Percentiles rank a stretch among this genome's conserved stretches.
Conservation (phyloP, 2,113 vertebrate genomes). For the Lipotes vexillifer region DNA sequence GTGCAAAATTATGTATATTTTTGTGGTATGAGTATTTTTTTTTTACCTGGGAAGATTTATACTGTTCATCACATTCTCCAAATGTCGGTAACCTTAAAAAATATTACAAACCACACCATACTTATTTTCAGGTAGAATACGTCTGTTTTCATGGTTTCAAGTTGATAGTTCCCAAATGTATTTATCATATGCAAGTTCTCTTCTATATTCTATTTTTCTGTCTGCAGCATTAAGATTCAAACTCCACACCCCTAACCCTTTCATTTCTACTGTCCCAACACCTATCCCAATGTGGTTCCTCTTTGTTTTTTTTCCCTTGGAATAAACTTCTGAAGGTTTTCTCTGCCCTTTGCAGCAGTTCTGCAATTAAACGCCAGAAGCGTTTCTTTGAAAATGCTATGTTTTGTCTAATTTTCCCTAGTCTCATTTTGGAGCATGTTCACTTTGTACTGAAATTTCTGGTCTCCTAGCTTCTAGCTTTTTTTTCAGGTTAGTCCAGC, state of each 20-base stretch:
- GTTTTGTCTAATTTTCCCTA: constrained; percentile 1
- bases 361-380: neutral
- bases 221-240: neutral
- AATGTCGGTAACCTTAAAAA: neutral
- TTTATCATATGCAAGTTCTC: neutral
- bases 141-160: neutral
- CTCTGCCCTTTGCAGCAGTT: neutral
- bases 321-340: neutral
- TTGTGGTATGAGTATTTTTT: neutral
- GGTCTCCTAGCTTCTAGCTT: neutral
- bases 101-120: neutral
- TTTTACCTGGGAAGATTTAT: neutral
- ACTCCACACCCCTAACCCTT: neutral
- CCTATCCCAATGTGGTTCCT: neutral
- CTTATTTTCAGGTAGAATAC: neutral
- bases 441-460: neutral
- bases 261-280: neutral
- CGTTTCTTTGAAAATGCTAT: neutral
- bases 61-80: neutral
- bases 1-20: neutral
- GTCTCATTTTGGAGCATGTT: neutral
- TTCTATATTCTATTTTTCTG: neutral
- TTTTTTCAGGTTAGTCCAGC: neutral
- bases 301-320: neutral
- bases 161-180: neutral